Evolutionary conservation across 2,888 invertebrate genomes (phyloP).

Genomic region (Ceratothoa steindachneri): DNA sequence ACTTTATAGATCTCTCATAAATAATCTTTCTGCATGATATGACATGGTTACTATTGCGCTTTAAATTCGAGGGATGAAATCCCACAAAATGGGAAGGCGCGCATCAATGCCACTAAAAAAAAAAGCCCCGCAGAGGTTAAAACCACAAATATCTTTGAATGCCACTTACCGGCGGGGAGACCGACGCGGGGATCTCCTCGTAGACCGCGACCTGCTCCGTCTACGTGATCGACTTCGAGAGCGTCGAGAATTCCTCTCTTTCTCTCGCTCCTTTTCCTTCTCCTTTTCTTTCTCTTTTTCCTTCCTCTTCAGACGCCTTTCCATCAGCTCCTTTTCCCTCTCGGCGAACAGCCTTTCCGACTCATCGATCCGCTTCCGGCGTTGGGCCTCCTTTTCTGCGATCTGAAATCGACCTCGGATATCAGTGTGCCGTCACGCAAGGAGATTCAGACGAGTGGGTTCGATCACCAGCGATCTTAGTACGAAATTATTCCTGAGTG

Average conservation of each 20-base stretch:
- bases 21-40: too few species aligned
- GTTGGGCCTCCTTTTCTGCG: constrained; percentile 79
- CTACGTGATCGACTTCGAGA: constrained; percentile 12
- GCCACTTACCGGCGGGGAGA: constrained; percentile 22
- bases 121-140: too few species aligned
- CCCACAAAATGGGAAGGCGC: too few species aligned
- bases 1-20: too few species aligned
- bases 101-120: too few species aligned
- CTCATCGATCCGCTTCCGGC: constrained; percentile 80
- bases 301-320: constrained; percentile 28
- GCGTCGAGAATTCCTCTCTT: constrained; percentile 2
- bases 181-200: background rate
- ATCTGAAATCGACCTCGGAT: constrained; percentile 64
- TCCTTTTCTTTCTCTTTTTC: constrained; percentile 33
- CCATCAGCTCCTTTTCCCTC: constrained; percentile 42
- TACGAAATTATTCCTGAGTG: constrained; percentile 23
- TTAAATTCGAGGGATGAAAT: too few species aligned
- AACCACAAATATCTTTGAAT: too few species aligned
- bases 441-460: constrained; percentile 17
- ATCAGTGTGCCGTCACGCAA: too few species aligned
- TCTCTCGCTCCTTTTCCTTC: constrained; percentile 23
- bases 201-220: constrained; percentile 11
- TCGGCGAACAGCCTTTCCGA: constrained; percentile 69
- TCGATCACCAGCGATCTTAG: constrained; percentile 8
- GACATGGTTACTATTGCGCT: too few species aligned